phyloP scores from a whole-genome alignment of 2,888 invertebrate species.

The Sycophila texana region DNA sequence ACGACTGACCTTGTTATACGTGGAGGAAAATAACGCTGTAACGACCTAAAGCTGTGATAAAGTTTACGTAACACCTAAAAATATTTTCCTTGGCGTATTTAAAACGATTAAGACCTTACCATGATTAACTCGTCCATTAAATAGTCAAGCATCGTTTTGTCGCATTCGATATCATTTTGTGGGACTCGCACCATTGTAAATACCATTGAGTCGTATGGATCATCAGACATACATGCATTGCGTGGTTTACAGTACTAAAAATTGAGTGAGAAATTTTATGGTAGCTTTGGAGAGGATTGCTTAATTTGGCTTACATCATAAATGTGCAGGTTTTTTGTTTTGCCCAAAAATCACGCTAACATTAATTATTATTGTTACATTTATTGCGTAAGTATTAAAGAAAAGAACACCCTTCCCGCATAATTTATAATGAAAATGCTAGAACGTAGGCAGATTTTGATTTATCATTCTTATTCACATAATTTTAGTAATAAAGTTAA shows the following conservation, averaged over 20 bases:
- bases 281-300: constrained; percentile 50
- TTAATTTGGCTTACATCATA: constrained; percentile 9
- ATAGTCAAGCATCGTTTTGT: constrained; percentile 19
- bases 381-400: too few relatives aligned
- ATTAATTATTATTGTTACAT: not conserved
- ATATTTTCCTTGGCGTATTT: constrained; percentile 41
- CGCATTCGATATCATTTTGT: constrained; percentile 25
- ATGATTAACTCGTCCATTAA: too few relatives aligned
- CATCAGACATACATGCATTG: constrained; percentile 43
- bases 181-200: constrained; percentile 43
- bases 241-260: constrained; percentile 44
- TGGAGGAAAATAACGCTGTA: constrained; percentile 37
- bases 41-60: not conserved
- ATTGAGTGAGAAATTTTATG: constrained; percentile 19
- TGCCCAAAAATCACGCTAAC: constrained; percentile 33
- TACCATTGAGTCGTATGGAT: constrained; percentile 48
- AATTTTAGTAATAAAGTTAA: not conserved
- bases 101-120: not conserved
- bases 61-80: not conserved
- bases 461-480: constrained; percentile 21
- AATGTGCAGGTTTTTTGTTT: constrained; percentile 11
- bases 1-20: constrained; percentile 16
- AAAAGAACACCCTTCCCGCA: too few relatives aligned
- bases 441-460: too few relatives aligned
- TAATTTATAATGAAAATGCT: too few relatives aligned